phyloP scores from a whole-genome alignment of 2,797 vertebrate genomes.

The Rhincodon typus region DNA sequence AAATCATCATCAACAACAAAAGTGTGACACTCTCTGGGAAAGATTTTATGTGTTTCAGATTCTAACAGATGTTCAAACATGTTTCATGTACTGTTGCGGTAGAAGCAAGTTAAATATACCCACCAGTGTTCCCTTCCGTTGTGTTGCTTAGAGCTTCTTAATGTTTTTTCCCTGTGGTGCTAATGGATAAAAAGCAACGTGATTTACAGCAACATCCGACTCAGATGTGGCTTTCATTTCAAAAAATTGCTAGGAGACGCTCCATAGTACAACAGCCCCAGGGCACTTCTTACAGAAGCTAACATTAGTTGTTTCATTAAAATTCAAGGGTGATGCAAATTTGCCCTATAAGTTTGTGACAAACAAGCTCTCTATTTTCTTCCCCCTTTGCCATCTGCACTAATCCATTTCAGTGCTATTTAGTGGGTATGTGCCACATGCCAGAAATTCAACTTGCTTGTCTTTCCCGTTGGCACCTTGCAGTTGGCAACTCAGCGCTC shows the following conservation, averaged over 20 bases:
- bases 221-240: neutral
- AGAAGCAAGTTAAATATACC: neutral
- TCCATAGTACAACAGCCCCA: neutral
- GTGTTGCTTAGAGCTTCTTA: neutral
- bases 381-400: neutral
- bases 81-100: neutral
- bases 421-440: too few relatives aligned
- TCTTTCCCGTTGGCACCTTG: neutral
- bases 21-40: neutral
- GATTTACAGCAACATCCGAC: conserved; percentile 25
- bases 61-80: conserved; percentile 2
- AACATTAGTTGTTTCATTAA: conserved; percentile 24
- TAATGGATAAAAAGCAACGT: neutral
- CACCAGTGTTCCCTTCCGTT: neutral
- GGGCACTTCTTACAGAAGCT: neutral
- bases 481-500: neutral
- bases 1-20: neutral
- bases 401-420: neutral
- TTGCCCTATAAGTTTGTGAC: neutral
- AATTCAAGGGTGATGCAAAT: conserved; percentile 6
- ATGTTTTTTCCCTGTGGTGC: conserved; percentile 16
- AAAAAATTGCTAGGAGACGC: neutral
- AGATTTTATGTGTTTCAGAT: neutral
- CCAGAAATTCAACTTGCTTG: neutral
- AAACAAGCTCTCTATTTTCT: neutral